Percentiles rank a stretch among this genome's conserved stretches.
Conservation (phyloP, 2,888 invertebrate species). For the Stegophylla sp. region DNA sequence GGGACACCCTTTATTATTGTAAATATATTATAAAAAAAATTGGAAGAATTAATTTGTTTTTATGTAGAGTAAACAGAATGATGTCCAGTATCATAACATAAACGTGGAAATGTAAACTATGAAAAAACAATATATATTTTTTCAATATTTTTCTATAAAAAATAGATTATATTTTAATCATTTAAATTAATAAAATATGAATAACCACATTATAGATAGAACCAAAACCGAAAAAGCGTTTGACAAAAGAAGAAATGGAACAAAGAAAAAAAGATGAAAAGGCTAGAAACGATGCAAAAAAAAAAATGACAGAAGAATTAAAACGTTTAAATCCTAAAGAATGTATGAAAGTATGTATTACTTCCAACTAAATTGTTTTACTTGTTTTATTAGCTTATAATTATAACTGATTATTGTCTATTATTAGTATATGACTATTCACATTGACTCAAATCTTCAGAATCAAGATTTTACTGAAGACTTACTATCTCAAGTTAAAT, state of each 20-base stretch:
- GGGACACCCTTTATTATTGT: too few species aligned
- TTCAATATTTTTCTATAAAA: not conserved
- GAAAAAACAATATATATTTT: not conserved
- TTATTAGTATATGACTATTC: conserved; percentile 66
- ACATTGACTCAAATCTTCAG: conserved; percentile 65
- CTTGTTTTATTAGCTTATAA: not conserved
- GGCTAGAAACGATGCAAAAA: conserved; percentile 59
- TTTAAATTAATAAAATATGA: not conserved
- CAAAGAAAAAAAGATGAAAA: conserved; percentile 59
- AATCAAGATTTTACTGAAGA: conserved; percentile 64
- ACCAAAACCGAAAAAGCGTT: conserved; percentile 45
- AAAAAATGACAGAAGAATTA: conserved; percentile 61
- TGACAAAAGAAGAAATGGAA: conserved; percentile 59
- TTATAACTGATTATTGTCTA: not conserved
- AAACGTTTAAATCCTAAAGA: conserved; percentile 65
- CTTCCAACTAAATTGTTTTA: not conserved
- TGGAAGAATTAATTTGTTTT: not conserved
- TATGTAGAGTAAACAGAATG: not conserved
- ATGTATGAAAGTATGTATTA: conserved; percentile 67
- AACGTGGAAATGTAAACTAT: not conserved
- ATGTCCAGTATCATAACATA: not conserved
- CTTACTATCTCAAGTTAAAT: conserved; percentile 61
- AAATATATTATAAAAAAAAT: too few species aligned
- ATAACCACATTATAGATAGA: conserved; percentile 2
- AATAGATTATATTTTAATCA: not conserved